phyloP scores from a whole-genome alignment of 2,888 invertebrate species.

The Eupithecia subfuscata region DNA sequence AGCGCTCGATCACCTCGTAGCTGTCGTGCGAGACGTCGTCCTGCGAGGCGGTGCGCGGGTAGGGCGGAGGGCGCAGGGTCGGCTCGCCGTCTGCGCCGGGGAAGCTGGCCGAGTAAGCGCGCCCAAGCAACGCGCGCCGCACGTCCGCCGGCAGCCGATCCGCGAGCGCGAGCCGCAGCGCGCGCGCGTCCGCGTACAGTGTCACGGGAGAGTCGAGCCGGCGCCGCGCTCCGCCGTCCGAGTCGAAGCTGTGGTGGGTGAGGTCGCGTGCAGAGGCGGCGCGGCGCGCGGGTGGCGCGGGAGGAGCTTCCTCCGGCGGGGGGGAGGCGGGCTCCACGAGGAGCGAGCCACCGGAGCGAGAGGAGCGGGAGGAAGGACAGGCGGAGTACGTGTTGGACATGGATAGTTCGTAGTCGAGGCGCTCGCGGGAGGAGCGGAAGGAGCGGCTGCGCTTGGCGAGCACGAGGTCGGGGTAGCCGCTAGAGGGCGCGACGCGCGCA shows the following conservation, averaged over 20 bases:
- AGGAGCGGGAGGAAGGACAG: conserved; percentile 71
- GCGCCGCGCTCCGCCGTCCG: conserved; percentile 86
- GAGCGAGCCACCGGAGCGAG: conserved; percentile 65
- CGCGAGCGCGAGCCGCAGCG: conserved; percentile 73
- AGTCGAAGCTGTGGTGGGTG: conserved; percentile 90
- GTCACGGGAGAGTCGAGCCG: conserved; percentile 59
- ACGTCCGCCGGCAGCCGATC: conserved; percentile 78
- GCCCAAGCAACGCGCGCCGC: conserved; percentile 70
- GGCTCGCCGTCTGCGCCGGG: conserved; percentile 90
- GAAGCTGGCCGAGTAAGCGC: conserved; percentile 93
- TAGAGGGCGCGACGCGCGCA: conserved; percentile 75
- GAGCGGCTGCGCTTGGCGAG: conserved; percentile 76
- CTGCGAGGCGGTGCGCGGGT: conserved; percentile 88
- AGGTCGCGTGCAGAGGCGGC: conserved; percentile 92
- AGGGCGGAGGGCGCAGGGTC: conserved; percentile 86
- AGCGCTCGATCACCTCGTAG: conserved; percentile 92
- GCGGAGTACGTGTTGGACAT: conserved; percentile 84
- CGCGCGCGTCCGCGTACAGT: conserved; percentile 78
- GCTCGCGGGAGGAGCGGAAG: conserved; percentile 75
- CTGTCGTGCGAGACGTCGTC: conserved; percentile 95
- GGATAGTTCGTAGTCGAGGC: conserved; percentile 84
- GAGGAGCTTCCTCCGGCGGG: conserved; percentile 40
- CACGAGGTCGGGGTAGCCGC: conserved; percentile 78
- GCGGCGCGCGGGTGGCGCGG: conserved; percentile 74
- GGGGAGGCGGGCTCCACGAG: conserved; percentile 60